Evolutionary conservation across 1,140 invertebrate species (phyloP).

Genomic region (Ladona fulva): DNA sequence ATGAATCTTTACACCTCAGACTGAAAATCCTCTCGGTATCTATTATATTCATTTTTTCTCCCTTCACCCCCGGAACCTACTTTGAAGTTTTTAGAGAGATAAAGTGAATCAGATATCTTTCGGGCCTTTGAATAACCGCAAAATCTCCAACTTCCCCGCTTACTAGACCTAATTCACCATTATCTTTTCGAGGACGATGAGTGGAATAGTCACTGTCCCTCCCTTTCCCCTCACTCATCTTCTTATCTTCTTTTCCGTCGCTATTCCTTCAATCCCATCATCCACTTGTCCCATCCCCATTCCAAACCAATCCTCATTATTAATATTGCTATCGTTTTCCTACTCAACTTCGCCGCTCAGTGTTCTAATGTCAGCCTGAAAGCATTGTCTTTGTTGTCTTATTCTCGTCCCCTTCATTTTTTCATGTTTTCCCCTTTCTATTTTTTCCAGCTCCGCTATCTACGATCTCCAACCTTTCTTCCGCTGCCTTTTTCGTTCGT

Average conservation of each 20-base stretch:
- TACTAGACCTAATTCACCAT: too few relatives aligned
- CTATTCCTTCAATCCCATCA: neutral
- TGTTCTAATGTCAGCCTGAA: neutral
- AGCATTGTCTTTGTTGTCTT: conserved; percentile 4
- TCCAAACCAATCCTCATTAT: neutral
- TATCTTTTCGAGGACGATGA: too few relatives aligned
- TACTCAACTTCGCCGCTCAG: neutral
- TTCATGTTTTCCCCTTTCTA: neutral
- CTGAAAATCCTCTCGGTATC: too few relatives aligned
- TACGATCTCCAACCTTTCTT: neutral
- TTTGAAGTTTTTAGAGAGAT: too few relatives aligned
- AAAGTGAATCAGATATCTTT: too few relatives aligned
- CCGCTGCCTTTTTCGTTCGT: neutral
- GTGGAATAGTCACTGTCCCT: too few relatives aligned
- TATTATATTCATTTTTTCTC: too few relatives aligned
- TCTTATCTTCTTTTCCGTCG: neutral
- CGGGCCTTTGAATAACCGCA: too few relatives aligned
- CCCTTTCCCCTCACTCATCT: neutral
- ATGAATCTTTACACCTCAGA: too few relatives aligned
- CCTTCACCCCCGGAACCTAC: too few relatives aligned
- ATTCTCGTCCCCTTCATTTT: neutral
- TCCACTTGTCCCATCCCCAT: neutral
- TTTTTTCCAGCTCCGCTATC: neutral
- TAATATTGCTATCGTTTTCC: neutral
- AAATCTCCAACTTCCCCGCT: too few relatives aligned